Evolutionary conservation across 2,888 invertebrate species (phyloP).

Genomic region (Norana najaformis): DNA sequence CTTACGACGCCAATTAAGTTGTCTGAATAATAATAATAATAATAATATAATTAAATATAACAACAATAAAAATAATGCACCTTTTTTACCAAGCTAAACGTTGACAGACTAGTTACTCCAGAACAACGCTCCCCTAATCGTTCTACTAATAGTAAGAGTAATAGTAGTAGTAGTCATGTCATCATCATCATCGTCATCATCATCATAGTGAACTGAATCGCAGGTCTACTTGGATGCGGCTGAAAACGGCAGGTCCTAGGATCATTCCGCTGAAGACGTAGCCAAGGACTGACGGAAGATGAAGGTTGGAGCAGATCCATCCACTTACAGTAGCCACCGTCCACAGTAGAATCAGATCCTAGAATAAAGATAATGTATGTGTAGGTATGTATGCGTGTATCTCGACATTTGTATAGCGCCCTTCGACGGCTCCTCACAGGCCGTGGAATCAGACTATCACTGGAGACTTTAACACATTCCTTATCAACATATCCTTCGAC

Average conservation of each 20-base stretch:
- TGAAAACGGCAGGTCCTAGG: constrained; percentile 47
- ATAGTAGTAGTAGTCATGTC: background rate
- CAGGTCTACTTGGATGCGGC: constrained; percentile 42
- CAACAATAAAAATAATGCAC: too few relatives aligned
- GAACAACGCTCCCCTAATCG: too few relatives aligned
- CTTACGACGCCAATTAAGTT: too few relatives aligned
- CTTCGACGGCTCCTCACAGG: too few relatives aligned
- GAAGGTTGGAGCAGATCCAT: constrained; percentile 40
- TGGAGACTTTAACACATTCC: too few relatives aligned
- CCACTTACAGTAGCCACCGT: constrained; percentile 39
- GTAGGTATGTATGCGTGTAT: background rate
- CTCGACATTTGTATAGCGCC: too few relatives aligned
- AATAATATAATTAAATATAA: too few relatives aligned
- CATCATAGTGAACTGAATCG: background rate
- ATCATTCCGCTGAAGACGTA: constrained; percentile 46
- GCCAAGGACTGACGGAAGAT: constrained; percentile 48
- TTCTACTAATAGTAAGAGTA: constrained; percentile 21
- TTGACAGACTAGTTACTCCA: too few relatives aligned
- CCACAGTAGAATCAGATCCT: constrained; percentile 46
- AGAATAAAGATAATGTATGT: constrained; percentile 23
- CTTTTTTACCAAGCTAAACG: too few relatives aligned
- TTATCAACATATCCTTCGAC: too few relatives aligned
- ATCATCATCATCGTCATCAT: background rate
- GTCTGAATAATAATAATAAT: too few relatives aligned
- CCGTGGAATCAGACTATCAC: too few relatives aligned